Conservation (phyloP, 2,113 vertebrate genomes). For the Trematocara zebra region DNA sequence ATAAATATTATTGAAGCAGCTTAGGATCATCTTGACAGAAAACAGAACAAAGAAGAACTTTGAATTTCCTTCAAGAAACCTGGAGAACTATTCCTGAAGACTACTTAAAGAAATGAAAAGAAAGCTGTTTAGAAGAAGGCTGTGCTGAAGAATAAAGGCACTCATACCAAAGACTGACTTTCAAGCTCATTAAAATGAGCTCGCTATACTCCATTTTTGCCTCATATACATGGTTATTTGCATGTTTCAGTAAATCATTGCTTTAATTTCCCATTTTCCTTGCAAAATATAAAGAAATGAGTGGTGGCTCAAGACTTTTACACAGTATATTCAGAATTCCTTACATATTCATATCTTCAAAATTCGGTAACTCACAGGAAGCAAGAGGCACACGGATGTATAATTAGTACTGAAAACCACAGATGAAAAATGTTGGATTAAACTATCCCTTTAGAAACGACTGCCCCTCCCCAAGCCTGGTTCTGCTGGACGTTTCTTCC, state of each 20-base stretch:
- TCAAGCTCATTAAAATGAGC: neutral
- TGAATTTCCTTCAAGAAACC: too few relatives aligned
- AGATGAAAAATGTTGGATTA: neutral
- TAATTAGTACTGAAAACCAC: neutral
- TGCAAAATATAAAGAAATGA: neutral
- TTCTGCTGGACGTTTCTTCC: neutral
- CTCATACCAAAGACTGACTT: neutral
- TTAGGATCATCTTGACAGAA: too few relatives aligned
- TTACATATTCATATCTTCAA: neutral
- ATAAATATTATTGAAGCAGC: too few relatives aligned
- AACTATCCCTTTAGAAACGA: neutral
- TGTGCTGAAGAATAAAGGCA: neutral
- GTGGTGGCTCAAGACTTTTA: neutral
- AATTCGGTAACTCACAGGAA: neutral
- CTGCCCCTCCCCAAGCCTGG: neutral
- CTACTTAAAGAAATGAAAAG: neutral
- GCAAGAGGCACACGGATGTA: neutral
- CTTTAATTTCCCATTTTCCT: neutral
- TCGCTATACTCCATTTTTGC: neutral
- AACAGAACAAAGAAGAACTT: too few relatives aligned
- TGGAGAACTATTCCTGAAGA: too few relatives aligned
- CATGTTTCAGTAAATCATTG: neutral
- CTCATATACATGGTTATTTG: neutral
- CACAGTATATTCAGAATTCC: neutral
- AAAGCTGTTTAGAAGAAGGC: neutral